phyloP scores from a whole-genome alignment of 2,113 vertebrate genomes.

The Anolis sagrei region DNA sequence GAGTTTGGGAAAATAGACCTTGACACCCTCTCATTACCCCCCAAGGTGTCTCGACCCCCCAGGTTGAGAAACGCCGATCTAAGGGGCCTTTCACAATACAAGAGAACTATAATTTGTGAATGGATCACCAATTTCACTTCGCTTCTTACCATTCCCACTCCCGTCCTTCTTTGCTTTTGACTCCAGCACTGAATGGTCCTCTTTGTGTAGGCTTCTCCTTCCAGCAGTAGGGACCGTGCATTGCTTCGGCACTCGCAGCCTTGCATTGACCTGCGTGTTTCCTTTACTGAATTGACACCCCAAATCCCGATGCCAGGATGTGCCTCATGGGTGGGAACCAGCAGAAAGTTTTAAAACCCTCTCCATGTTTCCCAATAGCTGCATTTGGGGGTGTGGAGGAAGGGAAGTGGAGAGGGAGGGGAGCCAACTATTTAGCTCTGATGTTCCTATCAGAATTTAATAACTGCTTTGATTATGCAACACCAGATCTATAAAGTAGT shows the following conservation, averaged over 20 bases:
- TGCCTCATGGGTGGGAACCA: no score
- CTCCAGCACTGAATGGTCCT: neutral
- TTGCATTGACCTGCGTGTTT: constrained; percentile 5
- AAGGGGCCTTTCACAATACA: neutral
- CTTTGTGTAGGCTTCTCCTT: neutral
- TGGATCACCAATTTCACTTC: neutral
- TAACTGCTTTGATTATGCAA: constrained; percentile 30
- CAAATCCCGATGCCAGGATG: neutral
- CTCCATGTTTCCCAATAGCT: neutral
- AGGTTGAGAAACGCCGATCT: no score
- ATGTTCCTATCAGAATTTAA: constrained; percentile 28
- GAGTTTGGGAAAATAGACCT: no score
- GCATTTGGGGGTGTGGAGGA: neutral
- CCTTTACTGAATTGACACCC: neutral
- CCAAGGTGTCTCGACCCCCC: no score
- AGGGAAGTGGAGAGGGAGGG: no score
- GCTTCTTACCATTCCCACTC: neutral
- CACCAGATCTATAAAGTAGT: constrained; percentile 8
- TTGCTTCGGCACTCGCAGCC: no score
- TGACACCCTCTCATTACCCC: no score
- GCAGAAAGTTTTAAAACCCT: no score
- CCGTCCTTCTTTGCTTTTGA: neutral
- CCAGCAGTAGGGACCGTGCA: no score
- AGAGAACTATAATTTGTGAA: neutral
- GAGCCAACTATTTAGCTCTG: neutral